These are phyloP conservation scores for Chrysolina oricalcia DNA, from an alignment of 2,888 invertebrate species.

Conservation along the genomic window DNA sequence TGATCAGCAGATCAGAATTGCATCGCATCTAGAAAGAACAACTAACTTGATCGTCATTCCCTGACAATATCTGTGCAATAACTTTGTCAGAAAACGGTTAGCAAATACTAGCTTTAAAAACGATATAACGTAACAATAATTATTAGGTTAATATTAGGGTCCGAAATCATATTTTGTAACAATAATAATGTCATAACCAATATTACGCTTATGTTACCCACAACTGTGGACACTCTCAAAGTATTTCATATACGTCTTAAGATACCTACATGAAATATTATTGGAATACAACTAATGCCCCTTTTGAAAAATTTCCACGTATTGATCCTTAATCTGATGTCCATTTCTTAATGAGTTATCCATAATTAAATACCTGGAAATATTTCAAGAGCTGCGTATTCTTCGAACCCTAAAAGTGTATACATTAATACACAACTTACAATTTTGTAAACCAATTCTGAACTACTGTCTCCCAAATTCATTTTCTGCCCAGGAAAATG, in stretches of 20 bases:
- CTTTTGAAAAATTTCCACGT: slow-evolving; percentile 33
- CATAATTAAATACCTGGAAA: slow-evolving; percentile 33
- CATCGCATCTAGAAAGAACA: slow-evolving; percentile 65
- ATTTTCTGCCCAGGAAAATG: slow-evolving; percentile 70
- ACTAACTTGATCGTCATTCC: slow-evolving; percentile 59
- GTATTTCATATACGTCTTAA: slow-evolving; percentile 45
- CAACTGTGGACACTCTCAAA: slow-evolving; percentile 45
- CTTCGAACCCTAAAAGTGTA: slow-evolving; percentile 49
- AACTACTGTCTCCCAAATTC: slow-evolving; percentile 69
- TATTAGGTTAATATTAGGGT: slow-evolving; percentile 54
- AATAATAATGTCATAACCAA: slow-evolving; percentile 43
- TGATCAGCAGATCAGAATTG: slow-evolving; percentile 71
- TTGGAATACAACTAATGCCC: slow-evolving; percentile 43
- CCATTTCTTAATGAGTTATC: background rate
- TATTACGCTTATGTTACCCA: slow-evolving; percentile 48
- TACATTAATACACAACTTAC: slow-evolving; percentile 46
- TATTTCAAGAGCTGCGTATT: slow-evolving; percentile 37
- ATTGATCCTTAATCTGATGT: slow-evolving; percentile 27
- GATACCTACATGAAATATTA: slow-evolving; percentile 50
- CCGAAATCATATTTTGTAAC: slow-evolving; percentile 51
- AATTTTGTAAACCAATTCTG: slow-evolving; percentile 68
- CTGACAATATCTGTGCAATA: slow-evolving; percentile 57
- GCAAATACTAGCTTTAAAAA: slow-evolving; percentile 54
- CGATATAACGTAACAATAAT: slow-evolving; percentile 49
- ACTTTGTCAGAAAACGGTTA: slow-evolving; percentile 57